Base-by-base conservation (phyloP, 2,797 vertebrate genomes). In the Decapterus maruadsi region DNA sequence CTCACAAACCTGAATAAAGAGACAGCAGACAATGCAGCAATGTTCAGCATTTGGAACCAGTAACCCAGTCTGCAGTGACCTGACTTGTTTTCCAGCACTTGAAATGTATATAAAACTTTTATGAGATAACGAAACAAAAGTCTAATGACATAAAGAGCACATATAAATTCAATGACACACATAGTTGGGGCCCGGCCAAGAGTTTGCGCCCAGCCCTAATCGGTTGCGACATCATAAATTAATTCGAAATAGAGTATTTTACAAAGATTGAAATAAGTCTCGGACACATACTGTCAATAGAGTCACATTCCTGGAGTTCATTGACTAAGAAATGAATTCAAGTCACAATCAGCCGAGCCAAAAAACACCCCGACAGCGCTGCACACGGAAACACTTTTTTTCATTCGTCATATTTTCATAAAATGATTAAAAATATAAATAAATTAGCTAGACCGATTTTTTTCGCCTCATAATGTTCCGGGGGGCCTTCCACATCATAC, bases 341-440 rank as follows among this genome's bases (percentile, higher is more conserved):
- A 95, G 95, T 95, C 95, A 91, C 94, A 94, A 95, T 93, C 92
- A 92, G 73, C 68, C 88, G 82, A 95, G 92, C 93, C 91, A 93
- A 90, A 92, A 93, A 95, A 90, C 90, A 94, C 84, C 93, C 88
- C 87, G 92, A 93, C 91, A 85, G 89, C 92, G 79, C 91, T 90
- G 90, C 89, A 92, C 91, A 91, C 93, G 94, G 92, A 94, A 94
- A 92, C 87, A 34, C 31, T 84, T 88, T 91, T 87, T 93, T 95
- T 88, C 96, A 95, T 95, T 96, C 96, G 96, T 97, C 97, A 97
- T 96, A 94, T 97, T 97, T 97, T 97, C 96, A 97, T 96, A 98
- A 98, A 98, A 97, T 97, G 96, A 93, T 96, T 96, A 97, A 97
- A 97, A 98, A 98, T 98, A 97, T 75, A 93, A 95, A 95, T 95